Evolutionary conservation across 1,140 invertebrate genomes (phyloP).

Genomic region (Holcopasites calliopsidis): DNA sequence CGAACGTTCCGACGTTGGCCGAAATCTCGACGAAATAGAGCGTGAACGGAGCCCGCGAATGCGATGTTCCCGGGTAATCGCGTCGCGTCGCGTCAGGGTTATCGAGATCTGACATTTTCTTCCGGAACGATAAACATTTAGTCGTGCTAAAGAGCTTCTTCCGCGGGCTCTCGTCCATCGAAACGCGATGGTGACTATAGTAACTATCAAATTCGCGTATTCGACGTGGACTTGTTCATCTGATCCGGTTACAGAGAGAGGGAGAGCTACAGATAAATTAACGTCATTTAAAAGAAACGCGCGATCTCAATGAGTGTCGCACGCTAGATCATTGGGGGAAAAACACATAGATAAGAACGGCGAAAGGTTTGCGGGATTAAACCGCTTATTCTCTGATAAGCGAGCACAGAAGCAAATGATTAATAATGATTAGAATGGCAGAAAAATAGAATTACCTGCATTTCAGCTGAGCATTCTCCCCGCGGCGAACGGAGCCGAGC

Average conservation of each 20-base stretch:
- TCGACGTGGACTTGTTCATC: too few relatives aligned
- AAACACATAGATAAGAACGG: background rate
- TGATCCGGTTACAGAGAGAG: too few relatives aligned
- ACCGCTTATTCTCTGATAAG: background rate
- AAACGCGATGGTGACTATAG: too few relatives aligned
- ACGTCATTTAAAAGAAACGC: conserved; percentile 5
- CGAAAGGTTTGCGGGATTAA: background rate
- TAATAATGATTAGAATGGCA: too few relatives aligned
- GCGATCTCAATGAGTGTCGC: background rate
- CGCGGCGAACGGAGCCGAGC: conserved; percentile 72
- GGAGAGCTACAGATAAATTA: conserved; percentile 42
- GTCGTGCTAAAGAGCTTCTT: background rate
- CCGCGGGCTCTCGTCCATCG: too few relatives aligned
- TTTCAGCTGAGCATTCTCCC: conserved; percentile 74
- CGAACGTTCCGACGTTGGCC: background rate
- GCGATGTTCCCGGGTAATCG: background rate
- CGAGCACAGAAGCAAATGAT: background rate
- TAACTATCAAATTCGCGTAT: too few relatives aligned
- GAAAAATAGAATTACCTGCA: too few relatives aligned
- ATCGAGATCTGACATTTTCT: conserved; percentile 8
- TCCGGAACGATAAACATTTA: background rate
- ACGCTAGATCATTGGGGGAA: background rate
- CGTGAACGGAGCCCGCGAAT: background rate
- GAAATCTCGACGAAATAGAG: background rate
- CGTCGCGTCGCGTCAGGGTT: background rate